Base-by-base conservation (phyloP, 2,888 invertebrate genomes). In the Scaeva pyrastri region DNA sequence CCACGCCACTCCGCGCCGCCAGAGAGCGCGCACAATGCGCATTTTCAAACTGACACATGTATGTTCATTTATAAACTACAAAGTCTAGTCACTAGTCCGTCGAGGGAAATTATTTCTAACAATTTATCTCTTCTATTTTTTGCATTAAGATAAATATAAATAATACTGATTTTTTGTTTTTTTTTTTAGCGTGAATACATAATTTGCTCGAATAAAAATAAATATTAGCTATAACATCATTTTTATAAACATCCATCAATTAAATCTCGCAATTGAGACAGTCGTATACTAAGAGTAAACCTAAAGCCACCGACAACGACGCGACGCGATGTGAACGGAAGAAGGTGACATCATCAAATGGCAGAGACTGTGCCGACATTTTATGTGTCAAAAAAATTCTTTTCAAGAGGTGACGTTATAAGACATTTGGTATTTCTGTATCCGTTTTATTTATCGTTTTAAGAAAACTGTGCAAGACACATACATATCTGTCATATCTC, bases 211-310 rank as follows among this genome's bases (percentile, higher is more conserved):
- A 86, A 81, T 73, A 77, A 77, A 86, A 86, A 86, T 86, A 86
- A 82, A 77, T 52, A 77, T 86, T 74, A 45, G 86, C 70, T 48
- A 70, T 23, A 82, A 70, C 82, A 82, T 64, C 82, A 60, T 75
- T 64, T 82, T 86, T 77, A 70, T 77, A 86, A 82, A 86, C 68
- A 78, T 45, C 70, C 77, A 71, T 86, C 77, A 77, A 82, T 70
- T 72, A 55, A 68, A 68, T 23, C 26, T 43, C 45, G 39, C 19
- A 31, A 14, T 41, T 8, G 16, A 31, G 11, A 19, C 11, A 21
- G 19, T 66, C n/a, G n/a, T n/a, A n/a, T n/a, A n/a, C n/a, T n/a
- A n/a, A n/a, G n/a, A n/a, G n/a, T n/a, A n/a, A n/a, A n/a, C n/a
- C n/a, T n/a, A n/a, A n/a, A n/a, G n/a, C n/a, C n/a, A n/a, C n/a